Evolutionary conservation across 2,797 vertebrate species (phyloP), one percentile per base, ranked within the genome.

Genomic region (Smutsia gigantea): DNA sequence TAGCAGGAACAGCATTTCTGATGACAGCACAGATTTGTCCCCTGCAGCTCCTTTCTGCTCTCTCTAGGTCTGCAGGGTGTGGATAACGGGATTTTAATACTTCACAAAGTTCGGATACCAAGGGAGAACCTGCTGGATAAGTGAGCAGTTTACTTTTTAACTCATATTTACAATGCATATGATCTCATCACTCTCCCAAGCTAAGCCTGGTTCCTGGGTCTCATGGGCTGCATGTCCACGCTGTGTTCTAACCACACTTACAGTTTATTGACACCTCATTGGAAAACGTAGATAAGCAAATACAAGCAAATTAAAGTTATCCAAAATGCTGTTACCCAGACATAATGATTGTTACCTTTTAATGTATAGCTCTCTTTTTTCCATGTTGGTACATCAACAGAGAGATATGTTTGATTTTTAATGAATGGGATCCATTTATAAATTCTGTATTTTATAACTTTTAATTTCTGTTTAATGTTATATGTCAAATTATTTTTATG

Each of bases 41-140:
- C 21, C 27, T 5, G 17, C 3, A 72, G 57, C 57, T 66, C 4
- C 18, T 25, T 55, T 96, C 94, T 95, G 3, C 79, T 87, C 66
- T 75, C 78, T 88, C 77, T 68, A 98, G 98, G 98, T 95, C 93
- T 99, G 46, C 97, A 98, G 37, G 98, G 98, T 61, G 98, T 98
- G 93, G 98, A 98, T 93, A 98, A 98, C 64, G 98, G 98, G 19
- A 98, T 98, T 77, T 90, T 99, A 94, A 97, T 98, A 95, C 98
- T 98, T 96, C 90, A 98, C 95, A 96, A 97, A 66, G 98, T 98
- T 90, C 96, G 93, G 83, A 98, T 98, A 68, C 98, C 98, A 9
- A 97, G 98, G 92, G 98, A 98, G 96, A 98, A 98, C 87, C 98
- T 98, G 68, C 98, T 98, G 77, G 95, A 97, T 90, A 98, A 97